Evolutionary conservation across 1,140 invertebrate genomes (phyloP).

Genomic region (Octopus sinensis): DNA sequence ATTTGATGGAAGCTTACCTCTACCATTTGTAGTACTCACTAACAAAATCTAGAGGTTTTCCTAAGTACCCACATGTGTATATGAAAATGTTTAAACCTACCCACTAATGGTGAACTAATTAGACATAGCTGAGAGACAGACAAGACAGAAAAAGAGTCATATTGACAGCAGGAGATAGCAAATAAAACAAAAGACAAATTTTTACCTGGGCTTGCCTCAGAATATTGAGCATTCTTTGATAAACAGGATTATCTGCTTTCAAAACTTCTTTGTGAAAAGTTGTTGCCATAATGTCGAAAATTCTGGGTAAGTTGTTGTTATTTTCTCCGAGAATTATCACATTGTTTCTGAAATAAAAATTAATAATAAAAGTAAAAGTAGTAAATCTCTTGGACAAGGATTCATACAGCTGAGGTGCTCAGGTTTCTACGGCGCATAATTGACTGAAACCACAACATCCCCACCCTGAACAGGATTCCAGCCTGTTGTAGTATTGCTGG

Average conservation of each 20-base stretch:
- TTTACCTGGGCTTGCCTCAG: slow-evolving; percentile 73
- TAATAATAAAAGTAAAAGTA: slow-evolving; percentile 1
- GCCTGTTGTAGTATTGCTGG: no score
- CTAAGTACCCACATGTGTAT: background rate
- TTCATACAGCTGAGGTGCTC: no score
- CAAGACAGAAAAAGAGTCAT: background rate
- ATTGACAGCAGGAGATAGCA: background rate
- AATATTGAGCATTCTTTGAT: slow-evolving; percentile 67
- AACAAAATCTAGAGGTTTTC: background rate
- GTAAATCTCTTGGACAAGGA: no score
- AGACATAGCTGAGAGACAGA: background rate
- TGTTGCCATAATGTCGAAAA: slow-evolving; percentile 86
- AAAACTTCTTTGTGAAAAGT: slow-evolving; percentile 81
- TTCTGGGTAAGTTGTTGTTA: slow-evolving; percentile 82
- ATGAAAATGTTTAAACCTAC: background rate
- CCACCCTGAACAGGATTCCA: no score
- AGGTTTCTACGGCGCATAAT: no score
- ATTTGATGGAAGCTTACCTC: no score
- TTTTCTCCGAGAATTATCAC: slow-evolving; percentile 77
- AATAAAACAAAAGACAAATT: background rate
- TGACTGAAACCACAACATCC: no score
- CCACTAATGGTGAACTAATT: background rate
- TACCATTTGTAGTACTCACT: background rate
- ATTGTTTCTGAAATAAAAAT: slow-evolving; percentile 67
- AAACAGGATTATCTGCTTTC: slow-evolving; percentile 60